Evolutionary conservation across 2,113 vertebrate genomes (phyloP).

Genomic region (Caretta caretta): DNA sequence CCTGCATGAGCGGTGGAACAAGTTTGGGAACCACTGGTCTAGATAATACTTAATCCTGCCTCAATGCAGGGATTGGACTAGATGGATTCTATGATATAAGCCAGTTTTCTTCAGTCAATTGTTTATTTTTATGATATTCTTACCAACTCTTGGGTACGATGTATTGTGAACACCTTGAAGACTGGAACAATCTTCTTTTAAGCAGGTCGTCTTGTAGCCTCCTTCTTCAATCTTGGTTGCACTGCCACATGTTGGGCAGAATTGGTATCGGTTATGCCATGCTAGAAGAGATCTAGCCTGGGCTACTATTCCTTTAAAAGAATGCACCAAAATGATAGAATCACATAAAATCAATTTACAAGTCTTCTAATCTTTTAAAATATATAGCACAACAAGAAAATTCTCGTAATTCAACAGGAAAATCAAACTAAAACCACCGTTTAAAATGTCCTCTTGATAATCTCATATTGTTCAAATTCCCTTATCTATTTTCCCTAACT

Average conservation of each 20-base stretch:
- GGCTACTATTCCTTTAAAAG: slow-evolving; percentile 87
- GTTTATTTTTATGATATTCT: slow-evolving; percentile 25
- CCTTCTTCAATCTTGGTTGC: slow-evolving; percentile 86
- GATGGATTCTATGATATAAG: background rate
- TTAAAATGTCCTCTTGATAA: background rate
- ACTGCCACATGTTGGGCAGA: slow-evolving; percentile 92
- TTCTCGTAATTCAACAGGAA: background rate
- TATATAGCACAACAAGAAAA: background rate
- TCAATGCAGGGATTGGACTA: background rate
- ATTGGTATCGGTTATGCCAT: slow-evolving; percentile 90
- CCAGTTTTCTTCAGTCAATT: background rate
- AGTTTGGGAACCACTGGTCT: too few relatives aligned
- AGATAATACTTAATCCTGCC: background rate
- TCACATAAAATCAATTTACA: background rate
- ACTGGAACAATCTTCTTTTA: slow-evolving; percentile 86
- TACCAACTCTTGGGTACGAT: slow-evolving; percentile 94
- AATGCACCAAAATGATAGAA: slow-evolving; percentile 14
- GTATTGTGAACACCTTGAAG: slow-evolving; percentile 92
- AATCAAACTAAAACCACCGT: background rate
- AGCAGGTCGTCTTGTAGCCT: slow-evolving; percentile 93
- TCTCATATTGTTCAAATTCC: background rate
- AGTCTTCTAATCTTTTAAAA: background rate
- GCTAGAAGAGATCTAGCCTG: slow-evolving; percentile 92
- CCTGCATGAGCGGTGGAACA: too few relatives aligned
- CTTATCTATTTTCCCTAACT: background rate